These are phyloP conservation scores for Augiades crinisus DNA, from an alignment of 2,888 invertebrate genomes.

Conservation along the genomic window DNA sequence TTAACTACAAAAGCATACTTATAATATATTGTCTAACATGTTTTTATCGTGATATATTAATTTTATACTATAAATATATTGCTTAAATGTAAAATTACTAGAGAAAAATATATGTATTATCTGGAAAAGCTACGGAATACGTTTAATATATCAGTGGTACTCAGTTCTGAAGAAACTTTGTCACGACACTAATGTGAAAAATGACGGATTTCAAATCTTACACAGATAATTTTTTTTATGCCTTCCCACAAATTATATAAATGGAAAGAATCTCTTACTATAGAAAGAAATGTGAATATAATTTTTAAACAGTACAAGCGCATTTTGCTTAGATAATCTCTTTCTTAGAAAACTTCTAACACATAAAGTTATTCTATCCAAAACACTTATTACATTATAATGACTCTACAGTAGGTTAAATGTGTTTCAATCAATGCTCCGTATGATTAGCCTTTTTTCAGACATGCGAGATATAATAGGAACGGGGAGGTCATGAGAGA, in stretches of 20 bases:
- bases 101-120: background rate
- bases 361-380: conserved; percentile 8
- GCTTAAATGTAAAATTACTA: background rate
- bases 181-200: background rate
- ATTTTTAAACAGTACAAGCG: conserved; percentile 25
- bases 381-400: background rate
- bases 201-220: background rate
- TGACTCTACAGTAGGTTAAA: background rate
- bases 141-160: background rate
- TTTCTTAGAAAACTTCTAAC: conserved; percentile 23
- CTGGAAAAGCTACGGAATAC: background rate
- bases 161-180: conserved; percentile 4
- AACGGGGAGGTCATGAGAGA: background rate
- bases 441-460: conserved; percentile 43
- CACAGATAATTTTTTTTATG: background rate
- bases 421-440: conserved; percentile 40
- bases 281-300: too few relatives aligned
- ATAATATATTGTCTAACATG: too few relatives aligned
- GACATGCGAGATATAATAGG: conserved; percentile 25
- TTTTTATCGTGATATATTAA: background rate
- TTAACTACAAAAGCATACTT: too few relatives aligned
- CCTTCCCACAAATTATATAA: too few relatives aligned
- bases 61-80: background rate
- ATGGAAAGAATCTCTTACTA: too few relatives aligned
- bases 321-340: conserved; percentile 28